Evolutionary conservation across 2,113 vertebrate genomes (phyloP), one percentile per base, ranked within the genome.

Genomic region (Dipodomys ordii): DNA sequence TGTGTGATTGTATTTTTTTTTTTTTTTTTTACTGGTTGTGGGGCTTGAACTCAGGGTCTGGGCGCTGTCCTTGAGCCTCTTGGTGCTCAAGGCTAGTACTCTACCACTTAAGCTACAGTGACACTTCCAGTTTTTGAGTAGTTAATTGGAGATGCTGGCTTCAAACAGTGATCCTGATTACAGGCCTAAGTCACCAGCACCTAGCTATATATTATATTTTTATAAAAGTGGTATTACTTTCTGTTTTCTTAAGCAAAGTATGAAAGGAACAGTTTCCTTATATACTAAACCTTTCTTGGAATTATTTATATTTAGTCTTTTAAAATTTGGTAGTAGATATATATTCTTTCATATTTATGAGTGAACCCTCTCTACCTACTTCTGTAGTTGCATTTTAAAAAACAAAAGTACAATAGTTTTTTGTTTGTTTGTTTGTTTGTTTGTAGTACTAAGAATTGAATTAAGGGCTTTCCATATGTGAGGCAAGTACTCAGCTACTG

Each of bases 261-360:
- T 57, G 74, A 87, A 69, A 74, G 35, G 46, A 62, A 8, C 10
- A 32, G 28, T 39, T 72, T 57, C 32, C 32, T 84, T 53, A 39
- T 7, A 44, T 27, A 28, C 32, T 67, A 73, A 20, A 65, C 10
- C 11, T 88, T 87, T 83, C 22, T 6, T 88, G 79, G 64, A 88
- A 68, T 77, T 83, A 49, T 67, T 81, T 72, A 49, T 49, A 3
- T 80, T 80, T 90, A 23, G 3, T 87, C 22, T 73, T 81, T 79
- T 46, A 49, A n/a, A 46, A 0, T 90, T 87, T 92, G 76, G 35
- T 91, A 84, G 60, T 49, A 91, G 71, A 83, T 30, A 57, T 60
- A 25, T 44, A 83, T 13, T 65, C 77, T 72, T 95, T 93, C 78
- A 10, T 46, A 30, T 72, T 90, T 8, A 49, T 92, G 44, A 84